phyloP scores from a whole-genome alignment of 2,797 vertebrate genomes.

The Hydrolagus colliei region DNA sequence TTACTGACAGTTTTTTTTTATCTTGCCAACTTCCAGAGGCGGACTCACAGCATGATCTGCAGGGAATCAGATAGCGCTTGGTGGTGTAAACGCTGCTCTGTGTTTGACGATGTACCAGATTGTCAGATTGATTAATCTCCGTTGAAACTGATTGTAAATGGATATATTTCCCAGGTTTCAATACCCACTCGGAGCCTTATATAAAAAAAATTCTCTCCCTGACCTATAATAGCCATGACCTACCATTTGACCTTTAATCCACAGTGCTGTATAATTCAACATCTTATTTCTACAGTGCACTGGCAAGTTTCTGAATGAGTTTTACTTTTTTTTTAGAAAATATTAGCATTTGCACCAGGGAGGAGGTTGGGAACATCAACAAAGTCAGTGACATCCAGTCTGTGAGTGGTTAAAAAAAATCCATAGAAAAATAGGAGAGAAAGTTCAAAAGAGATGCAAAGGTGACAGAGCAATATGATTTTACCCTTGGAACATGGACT shows the following conservation, averaged over 20 bases:
- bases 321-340: background rate
- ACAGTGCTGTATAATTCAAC: constrained; percentile 25
- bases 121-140: constrained; percentile 30
- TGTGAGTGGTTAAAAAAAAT: background rate
- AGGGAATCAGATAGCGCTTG: constrained; percentile 30
- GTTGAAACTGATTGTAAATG: constrained; percentile 30
- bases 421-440: background rate
- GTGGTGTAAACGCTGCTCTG: constrained; percentile 31
- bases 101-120: constrained; percentile 30
- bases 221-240: constrained; percentile 17
- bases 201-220: constrained; percentile 25
- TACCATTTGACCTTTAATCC: constrained; percentile 30
- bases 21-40: constrained; percentile 31
- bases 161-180: constrained; percentile 32
- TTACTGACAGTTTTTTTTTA: constrained; percentile 31
- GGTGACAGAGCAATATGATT: background rate
- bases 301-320: background rate
- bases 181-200: constrained; percentile 26
- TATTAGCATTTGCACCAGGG: background rate
- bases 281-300: background rate
- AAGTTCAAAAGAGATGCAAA: background rate
- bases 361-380: background rate
- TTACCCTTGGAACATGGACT: background rate
- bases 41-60: constrained; percentile 30
- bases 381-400: background rate